A percentile compares a stretch with the other conserved stretches of the same genome.
These are phyloP conservation scores for Drosophila takahashii DNA, from an alignment of 1,140 invertebrate species.

Conservation along the genomic window DNA sequence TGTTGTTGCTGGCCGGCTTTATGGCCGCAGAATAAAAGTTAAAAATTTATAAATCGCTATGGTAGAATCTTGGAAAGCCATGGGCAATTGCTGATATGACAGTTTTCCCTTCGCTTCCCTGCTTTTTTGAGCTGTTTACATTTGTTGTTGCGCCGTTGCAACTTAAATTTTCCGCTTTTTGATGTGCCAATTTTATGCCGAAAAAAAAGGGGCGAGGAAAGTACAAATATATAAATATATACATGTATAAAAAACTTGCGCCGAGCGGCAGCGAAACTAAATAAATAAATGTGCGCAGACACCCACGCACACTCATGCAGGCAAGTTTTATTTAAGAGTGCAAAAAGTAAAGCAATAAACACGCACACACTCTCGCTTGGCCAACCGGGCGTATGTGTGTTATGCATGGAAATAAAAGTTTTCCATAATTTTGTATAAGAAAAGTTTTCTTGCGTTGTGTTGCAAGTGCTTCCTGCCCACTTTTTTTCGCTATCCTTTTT, in stretches of 20 bases:
- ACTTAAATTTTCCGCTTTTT: slow-evolving; percentile 72
- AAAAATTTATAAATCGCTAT: slow-evolving; percentile 47
- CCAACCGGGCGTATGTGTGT: slow-evolving; percentile 53
- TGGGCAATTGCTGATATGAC: slow-evolving; percentile 22
- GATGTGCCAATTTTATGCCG: slow-evolving; percentile 71
- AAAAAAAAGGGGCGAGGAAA: slow-evolving; percentile 7
- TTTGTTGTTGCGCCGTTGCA: slow-evolving; percentile 11
- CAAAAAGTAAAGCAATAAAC: slow-evolving; percentile 76
- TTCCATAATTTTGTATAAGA: slow-evolving; percentile 82
- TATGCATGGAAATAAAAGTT: slow-evolving; percentile 81
- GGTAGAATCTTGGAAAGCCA: background rate
- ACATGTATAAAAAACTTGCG: slow-evolving; percentile 45
- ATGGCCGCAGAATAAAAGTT: slow-evolving; percentile 46
- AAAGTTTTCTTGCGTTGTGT: slow-evolving; percentile 76
- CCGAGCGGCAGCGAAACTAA: slow-evolving; percentile 69
- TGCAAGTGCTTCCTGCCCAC: slow-evolving; percentile 71
- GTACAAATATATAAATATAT: background rate
- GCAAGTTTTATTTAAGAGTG: slow-evolving; percentile 64
- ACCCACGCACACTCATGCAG: slow-evolving; percentile 29
- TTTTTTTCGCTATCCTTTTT: slow-evolving; percentile 11
- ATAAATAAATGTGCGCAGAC: slow-evolving; percentile 69
- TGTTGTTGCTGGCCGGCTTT: slow-evolving; percentile 1
- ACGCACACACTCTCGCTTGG: slow-evolving; percentile 30
- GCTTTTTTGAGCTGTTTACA: slow-evolving; percentile 29
- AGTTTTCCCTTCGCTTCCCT: background rate